Base-by-base conservation (phyloP, 2,888 invertebrate genomes). In the Nasonia oneida region DNA sequence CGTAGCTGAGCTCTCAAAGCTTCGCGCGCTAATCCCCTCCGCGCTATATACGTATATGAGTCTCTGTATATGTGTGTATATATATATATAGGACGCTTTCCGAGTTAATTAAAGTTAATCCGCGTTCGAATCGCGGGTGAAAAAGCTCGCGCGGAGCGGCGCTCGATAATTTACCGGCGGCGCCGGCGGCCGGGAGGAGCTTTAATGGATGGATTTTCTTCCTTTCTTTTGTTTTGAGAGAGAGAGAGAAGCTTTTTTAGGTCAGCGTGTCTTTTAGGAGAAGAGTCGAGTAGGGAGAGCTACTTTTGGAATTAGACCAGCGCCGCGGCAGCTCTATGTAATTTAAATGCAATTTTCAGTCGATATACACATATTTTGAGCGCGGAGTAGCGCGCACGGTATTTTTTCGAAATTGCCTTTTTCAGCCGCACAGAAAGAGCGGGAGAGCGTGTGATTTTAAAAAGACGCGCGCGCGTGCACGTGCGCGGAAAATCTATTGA, bases 61-160 rank as follows among this genome's bases (percentile, higher is more conserved):
- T 3, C 14, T 64, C 6, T 14, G 53, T 29, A 83, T 37, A 57
- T 70, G 37, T 12, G 4, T 8, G 6, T 61, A 53, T 2, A 23
- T 50, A 18, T 15, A 57, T 70, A 50, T 14, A 12, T 5, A 14
- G 15, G 8, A 70, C 15, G 33, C 10, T 50, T 64, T 75, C 47
- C 57, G 61, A 80, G 86, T 86, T 86, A 86, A 86, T 86, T 86
- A 86, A 86, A 86, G 86, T 81, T 83, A 83, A 86, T 86, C 76
- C 70, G 37, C 47, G 33, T 79, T 82, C 39, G 53, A 75, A 76
- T 81, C 64, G 76, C 53, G 42, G 18, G 42, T 12, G 61, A 74
- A 79, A 84, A 84, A 53, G 75, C 53, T 70, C 23, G 64, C 23
- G 64, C 23, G 42, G 15, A 71, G 23, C 67, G 50, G 1, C 53